These are phyloP conservation scores for Iguana delicatissima DNA, from an alignment of 2,797 vertebrate species.

Conservation along the genomic window DNA sequence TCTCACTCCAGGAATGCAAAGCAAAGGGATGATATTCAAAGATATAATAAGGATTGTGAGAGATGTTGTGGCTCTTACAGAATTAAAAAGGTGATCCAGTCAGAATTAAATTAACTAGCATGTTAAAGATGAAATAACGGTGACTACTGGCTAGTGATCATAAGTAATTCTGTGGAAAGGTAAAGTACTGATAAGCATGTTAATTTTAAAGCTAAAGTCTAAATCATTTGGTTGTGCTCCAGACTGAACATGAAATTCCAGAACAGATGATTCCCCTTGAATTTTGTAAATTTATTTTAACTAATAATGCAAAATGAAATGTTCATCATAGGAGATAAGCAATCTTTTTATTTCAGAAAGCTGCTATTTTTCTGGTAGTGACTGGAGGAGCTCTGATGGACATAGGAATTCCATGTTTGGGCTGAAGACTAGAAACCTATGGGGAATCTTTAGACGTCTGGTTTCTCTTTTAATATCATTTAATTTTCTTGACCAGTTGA, in stretches of 20 bases:
- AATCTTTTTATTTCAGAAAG: not conserved
- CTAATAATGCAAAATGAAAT: not conserved
- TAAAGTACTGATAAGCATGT: not conserved
- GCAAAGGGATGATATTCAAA: slow-evolving; percentile 41
- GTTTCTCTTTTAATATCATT: not conserved
- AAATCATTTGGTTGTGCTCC: not conserved
- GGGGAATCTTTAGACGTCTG: not conserved
- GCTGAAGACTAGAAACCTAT: not conserved
- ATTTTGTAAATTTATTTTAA: not conserved
- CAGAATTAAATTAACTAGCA: not conserved
- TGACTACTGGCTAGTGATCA: not conserved
- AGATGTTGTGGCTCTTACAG: slow-evolving; percentile 25
- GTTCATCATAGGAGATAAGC: not conserved
- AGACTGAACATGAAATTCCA: not conserved
- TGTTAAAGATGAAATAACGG: not conserved
- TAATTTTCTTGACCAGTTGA: not conserved
- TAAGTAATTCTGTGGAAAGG: not conserved
- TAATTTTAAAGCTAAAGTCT: not conserved
- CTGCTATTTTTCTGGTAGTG: too few relatives aligned
- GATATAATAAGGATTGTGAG: slow-evolving; percentile 12
- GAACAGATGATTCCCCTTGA: not conserved
- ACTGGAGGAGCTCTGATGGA: not conserved
- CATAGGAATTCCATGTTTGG: not conserved
- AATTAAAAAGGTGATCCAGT: not conserved
- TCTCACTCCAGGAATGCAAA: slow-evolving; percentile 61